A percentile compares a stretch with the other conserved stretches of the same genome.
Evolutionary conservation across 2,113 vertebrate species (phyloP).

Genomic region (Nerophis lumbriciformis): DNA sequence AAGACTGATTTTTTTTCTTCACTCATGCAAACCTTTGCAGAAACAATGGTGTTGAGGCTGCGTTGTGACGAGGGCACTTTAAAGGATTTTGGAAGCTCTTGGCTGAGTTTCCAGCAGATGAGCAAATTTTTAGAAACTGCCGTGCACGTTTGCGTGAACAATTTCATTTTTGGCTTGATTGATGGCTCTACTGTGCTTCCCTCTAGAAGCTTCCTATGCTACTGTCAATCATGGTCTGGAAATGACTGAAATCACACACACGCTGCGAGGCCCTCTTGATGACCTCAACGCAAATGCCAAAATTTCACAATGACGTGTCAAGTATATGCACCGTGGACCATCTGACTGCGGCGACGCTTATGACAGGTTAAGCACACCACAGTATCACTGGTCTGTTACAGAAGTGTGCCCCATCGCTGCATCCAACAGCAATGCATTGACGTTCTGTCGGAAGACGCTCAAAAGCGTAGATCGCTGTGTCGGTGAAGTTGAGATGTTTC

Average conservation of each 20-base stretch:
- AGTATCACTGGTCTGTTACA: constrained; percentile 16
- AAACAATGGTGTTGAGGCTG: background rate
- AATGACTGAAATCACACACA: too few relatives aligned
- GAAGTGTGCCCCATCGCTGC: background rate
- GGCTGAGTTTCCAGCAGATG: too few relatives aligned
- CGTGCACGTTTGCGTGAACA: background rate
- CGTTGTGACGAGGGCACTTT: background rate
- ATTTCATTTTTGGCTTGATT: background rate
- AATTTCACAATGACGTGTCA: background rate
- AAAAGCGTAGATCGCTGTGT: background rate
- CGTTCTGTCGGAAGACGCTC: background rate
- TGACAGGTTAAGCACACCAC: too few relatives aligned
- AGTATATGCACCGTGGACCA: background rate
- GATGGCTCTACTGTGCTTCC: constrained; percentile 10
- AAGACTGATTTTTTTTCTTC: background rate
- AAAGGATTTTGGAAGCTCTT: background rate
- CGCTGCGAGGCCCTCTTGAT: too few relatives aligned
- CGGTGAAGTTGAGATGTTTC: background rate
- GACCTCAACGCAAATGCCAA: background rate
- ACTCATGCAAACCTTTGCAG: background rate
- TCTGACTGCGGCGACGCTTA: too few relatives aligned
- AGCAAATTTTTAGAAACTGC: too few relatives aligned
- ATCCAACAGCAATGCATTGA: background rate
- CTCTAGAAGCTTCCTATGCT: background rate
- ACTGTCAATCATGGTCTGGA: background rate